phyloP scores from a whole-genome alignment of 2,113 vertebrate species.

The Callospermophilus lateralis region DNA sequence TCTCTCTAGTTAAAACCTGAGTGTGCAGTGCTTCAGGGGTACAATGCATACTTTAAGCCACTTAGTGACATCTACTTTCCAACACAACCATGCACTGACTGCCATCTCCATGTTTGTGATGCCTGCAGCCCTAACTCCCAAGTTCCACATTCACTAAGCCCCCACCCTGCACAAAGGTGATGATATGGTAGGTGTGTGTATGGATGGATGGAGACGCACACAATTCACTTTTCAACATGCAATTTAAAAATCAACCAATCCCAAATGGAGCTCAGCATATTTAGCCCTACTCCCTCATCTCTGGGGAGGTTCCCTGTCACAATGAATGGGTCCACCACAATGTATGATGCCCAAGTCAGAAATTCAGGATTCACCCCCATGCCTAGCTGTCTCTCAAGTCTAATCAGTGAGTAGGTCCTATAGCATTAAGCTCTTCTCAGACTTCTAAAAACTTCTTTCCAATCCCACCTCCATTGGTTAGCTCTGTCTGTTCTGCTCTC shows the following conservation, averaged over 20 bases:
- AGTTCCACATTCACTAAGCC: background rate
- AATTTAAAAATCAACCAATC: background rate
- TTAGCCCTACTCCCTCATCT: background rate
- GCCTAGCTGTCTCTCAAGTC: background rate
- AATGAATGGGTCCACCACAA: background rate
- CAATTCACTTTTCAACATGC: too few relatives aligned
- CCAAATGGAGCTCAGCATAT: background rate
- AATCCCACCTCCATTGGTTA: background rate
- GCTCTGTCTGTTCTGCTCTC: background rate
- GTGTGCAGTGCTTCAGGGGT: background rate
- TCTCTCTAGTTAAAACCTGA: background rate
- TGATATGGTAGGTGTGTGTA: too few relatives aligned
- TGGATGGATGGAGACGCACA: too few relatives aligned
- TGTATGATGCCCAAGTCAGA: background rate
- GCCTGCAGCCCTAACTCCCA: background rate
- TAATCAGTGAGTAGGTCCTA: too few relatives aligned
- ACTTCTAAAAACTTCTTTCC: background rate
- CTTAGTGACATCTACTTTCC: background rate
- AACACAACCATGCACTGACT: background rate
- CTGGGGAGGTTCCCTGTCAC: background rate
- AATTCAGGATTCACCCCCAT: background rate
- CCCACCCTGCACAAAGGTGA: background rate
- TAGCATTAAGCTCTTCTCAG: background rate
- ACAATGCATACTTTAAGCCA: background rate
- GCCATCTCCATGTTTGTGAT: background rate